Evolutionary conservation across 2,888 invertebrate species (phyloP).

Genomic region (Brachylomia viminalis): DNA sequence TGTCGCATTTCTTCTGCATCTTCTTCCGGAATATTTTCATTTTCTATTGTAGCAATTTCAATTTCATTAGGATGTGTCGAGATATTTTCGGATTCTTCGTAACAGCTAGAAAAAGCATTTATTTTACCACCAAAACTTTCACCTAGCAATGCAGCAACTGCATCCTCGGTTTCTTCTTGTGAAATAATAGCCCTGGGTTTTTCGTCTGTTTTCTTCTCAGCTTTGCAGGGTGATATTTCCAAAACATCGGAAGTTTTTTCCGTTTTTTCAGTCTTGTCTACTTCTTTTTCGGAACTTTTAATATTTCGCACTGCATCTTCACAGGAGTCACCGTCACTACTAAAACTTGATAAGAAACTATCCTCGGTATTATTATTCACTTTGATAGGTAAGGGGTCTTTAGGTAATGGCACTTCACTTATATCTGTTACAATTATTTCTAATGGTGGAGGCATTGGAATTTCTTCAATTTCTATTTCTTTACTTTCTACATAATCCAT

Average conservation of each 20-base stretch:
- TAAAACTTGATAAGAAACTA: conserved; percentile 57
- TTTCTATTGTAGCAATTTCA: conserved; percentile 85
- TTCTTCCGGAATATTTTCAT: conserved; percentile 92
- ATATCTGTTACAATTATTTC: conserved; percentile 83
- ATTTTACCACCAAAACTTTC: conserved; percentile 94
- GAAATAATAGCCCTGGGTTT: conserved; percentile 96
- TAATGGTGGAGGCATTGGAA: conserved; percentile 85
- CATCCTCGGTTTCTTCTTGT: conserved; percentile 98
- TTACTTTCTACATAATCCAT: conserved; percentile 76
- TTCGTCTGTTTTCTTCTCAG: conserved; percentile 92
- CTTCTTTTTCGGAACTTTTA: conserved; percentile 87
- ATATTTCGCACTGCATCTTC: conserved; percentile 96
- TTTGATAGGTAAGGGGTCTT: conserved; percentile 63
- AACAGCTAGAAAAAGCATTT: conserved; percentile 90
- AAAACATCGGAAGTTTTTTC: conserved; percentile 74
- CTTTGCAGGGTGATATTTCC: conserved; percentile 79
- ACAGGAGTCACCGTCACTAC: conserved; percentile 87
- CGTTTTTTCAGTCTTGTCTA: conserved; percentile 76
- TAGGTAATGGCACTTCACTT: conserved; percentile 85
- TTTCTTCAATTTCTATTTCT: conserved; percentile 81
- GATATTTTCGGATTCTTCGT: conserved; percentile 88
- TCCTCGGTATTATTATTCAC: conserved; percentile 63
- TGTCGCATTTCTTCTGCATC: conserved; percentile 96
- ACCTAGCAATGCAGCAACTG: conserved; percentile 96
- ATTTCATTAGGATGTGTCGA: conserved; percentile 83